These are phyloP conservation scores for Gymnoscelis rufifasciata DNA, from an alignment of 2,888 invertebrate species.

Conservation along the genomic window DNA sequence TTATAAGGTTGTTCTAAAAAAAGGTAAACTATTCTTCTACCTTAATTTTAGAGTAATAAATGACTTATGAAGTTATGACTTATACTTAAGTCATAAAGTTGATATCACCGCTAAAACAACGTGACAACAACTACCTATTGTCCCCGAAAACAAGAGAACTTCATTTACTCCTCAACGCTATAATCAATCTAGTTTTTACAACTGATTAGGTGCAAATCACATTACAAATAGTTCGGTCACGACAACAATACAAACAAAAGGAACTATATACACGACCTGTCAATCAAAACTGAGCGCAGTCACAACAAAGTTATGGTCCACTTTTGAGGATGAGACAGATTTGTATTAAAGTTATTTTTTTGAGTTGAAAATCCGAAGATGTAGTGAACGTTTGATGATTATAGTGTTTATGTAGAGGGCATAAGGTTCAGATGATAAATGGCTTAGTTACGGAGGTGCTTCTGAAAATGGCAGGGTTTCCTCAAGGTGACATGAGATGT, in stretches of 20 bases:
- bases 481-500: conserved; percentile 76
- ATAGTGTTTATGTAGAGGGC: conserved; percentile 33
- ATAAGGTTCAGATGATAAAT: conserved; percentile 42
- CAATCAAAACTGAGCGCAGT: conserved; percentile 25
- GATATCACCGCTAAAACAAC: no score
- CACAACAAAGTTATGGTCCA: not conserved
- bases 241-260: conserved; percentile 40
- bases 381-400: conserved; percentile 34
- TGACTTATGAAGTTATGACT: no score
- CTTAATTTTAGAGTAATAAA: no score
- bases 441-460: conserved; percentile 30
- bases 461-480: conserved; percentile 40
- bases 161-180: conserved; percentile 53
- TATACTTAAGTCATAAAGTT: no score
- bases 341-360: not conserved
- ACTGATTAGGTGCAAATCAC: conserved; percentile 77
- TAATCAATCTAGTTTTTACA: conserved; percentile 75
- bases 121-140: conserved; percentile 40
- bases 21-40: no score
- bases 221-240: conserved; percentile 74
- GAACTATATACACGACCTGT: conserved; percentile 3
- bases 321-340: conserved; percentile 8
- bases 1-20: no score
- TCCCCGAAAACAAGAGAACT: conserved; percentile 57
- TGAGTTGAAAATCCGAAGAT: conserved; percentile 36